These are phyloP conservation scores for Drosophila anomelani DNA, from an alignment of 2,888 invertebrate species.

Conservation along the genomic window DNA sequence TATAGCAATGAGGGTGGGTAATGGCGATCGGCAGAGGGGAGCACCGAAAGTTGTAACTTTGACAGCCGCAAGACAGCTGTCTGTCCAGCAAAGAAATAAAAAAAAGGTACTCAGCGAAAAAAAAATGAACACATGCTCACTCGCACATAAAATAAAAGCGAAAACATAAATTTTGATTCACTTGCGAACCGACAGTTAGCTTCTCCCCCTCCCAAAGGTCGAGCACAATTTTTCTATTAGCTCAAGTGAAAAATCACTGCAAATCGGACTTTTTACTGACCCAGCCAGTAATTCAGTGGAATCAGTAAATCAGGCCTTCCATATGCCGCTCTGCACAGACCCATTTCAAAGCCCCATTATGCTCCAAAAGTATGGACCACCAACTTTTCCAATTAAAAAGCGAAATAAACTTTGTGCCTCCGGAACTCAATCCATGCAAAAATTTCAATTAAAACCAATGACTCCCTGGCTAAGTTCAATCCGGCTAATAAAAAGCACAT, in stretches of 20 bases:
- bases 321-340: conserved; percentile 20
- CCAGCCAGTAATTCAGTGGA: conserved; percentile 7
- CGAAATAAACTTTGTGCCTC: conserved; percentile 35
- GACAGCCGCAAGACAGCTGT: conserved; percentile 69
- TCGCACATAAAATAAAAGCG: conserved; percentile 9
- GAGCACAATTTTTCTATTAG: conserved; percentile 71
- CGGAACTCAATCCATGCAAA: conserved; percentile 29
- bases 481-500: conserved; percentile 30
- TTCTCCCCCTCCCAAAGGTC: conserved; percentile 51
- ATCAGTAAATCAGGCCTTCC: conserved; percentile 10
- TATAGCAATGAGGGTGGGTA: conserved; percentile 20
- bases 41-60: conserved; percentile 48
- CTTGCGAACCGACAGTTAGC: conserved; percentile 25
- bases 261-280: conserved; percentile 22
- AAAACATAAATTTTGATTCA: conserved; percentile 66
- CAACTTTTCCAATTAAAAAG: conserved; percentile 69
- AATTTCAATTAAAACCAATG: conserved; percentile 47
- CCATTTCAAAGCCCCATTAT: conserved; percentile 28
- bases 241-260: conserved; percentile 70
- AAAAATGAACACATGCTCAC: conserved; percentile 3
- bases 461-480: conserved; percentile 13
- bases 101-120: not conserved
- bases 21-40: conserved; percentile 8
- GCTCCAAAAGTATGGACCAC: conserved; percentile 4
- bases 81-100: conserved; percentile 42